Conservation (phyloP, 2,888 invertebrate species). For the Dendrolimus pini region DNA sequence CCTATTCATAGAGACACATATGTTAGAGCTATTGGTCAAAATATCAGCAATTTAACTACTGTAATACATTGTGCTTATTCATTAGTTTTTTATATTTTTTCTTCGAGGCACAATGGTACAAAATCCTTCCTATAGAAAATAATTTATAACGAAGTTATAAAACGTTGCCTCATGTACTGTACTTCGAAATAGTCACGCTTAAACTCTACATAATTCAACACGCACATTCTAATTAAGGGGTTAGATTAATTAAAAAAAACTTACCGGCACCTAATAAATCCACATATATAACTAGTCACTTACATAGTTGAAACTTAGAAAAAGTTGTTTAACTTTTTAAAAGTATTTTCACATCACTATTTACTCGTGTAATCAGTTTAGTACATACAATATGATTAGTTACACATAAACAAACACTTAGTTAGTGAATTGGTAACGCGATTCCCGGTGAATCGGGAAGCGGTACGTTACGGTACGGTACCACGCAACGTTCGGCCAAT, state of each 20-base stretch:
- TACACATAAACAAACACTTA: conserved; percentile 1
- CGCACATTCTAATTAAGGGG: not conserved
- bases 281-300: not conserved
- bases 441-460: conserved; percentile 19
- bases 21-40: too few relatives aligned
- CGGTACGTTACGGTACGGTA: conserved; percentile 22
- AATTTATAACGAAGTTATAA: too few relatives aligned
- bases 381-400: not conserved
- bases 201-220: not conserved
- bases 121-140: too few relatives aligned
- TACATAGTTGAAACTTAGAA: not conserved
- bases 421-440: conserved; percentile 12
- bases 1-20: too few relatives aligned
- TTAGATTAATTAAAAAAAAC: not conserved
- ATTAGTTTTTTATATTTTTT: too few relatives aligned
- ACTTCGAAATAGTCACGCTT: too few relatives aligned
- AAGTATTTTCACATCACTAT: not conserved
- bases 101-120: too few relatives aligned
- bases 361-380: not conserved
- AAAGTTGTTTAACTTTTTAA: not conserved
- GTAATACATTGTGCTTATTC: too few relatives aligned
- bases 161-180: too few relatives aligned
- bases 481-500: conserved; percentile 58
- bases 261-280: conserved; percentile 2
- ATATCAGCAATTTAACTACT: too few relatives aligned